Conservation (phyloP, 2,797 vertebrate genomes). For the Onychomys arenicola region DNA sequence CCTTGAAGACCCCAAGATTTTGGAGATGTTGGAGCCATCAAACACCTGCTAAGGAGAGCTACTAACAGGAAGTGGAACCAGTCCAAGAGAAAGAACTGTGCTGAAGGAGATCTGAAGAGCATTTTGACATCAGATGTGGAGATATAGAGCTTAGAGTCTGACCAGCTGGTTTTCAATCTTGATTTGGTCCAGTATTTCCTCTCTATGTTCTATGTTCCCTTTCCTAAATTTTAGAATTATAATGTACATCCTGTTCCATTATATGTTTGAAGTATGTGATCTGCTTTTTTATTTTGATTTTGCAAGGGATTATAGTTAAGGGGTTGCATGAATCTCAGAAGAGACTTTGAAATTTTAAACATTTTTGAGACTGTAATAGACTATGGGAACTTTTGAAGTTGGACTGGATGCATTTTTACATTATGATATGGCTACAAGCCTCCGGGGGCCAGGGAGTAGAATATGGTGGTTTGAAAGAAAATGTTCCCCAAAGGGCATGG, state of each 20-base stretch:
- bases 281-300: neutral
- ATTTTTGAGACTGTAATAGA: neutral
- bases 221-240: neutral
- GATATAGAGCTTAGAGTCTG: neutral
- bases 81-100: neutral
- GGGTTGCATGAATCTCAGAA: neutral
- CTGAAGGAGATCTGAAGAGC: neutral
- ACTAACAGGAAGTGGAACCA: neutral
- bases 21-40: neutral
- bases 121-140: neutral
- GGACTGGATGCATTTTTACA: neutral
- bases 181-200: neutral
- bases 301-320: neutral
- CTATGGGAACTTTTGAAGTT: neutral
- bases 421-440: neutral
- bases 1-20: neutral
- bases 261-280: neutral
- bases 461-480: neutral
- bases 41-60: neutral
- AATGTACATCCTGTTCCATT: neutral
- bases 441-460: neutral
- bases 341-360: neutral
- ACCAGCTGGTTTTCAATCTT: neutral
- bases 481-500: neutral
- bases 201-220: neutral